A percentile compares a stretch with the other conserved stretches of the same genome.
phyloP scores from a whole-genome alignment of 2,113 vertebrate genomes.

The Lampris megalopsis region DNA sequence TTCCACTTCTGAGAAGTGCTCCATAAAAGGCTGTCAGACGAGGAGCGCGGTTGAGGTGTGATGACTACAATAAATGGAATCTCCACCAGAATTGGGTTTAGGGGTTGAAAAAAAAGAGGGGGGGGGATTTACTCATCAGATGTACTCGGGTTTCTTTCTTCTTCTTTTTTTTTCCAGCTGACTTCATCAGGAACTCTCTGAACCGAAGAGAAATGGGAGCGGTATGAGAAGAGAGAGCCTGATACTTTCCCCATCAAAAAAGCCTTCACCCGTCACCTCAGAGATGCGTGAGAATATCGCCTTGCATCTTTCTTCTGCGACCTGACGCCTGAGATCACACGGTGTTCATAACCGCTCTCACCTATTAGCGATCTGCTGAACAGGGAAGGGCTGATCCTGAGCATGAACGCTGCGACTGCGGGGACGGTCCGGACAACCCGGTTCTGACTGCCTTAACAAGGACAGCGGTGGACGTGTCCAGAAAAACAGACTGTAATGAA shows the following conservation, averaged over 20 bases:
- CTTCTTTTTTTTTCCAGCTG: constrained; percentile 53
- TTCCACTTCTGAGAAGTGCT: constrained; percentile 56
- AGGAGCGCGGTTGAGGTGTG: constrained; percentile 59
- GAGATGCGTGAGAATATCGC: constrained; percentile 39
- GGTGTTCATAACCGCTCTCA: constrained; percentile 36
- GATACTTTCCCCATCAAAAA: constrained; percentile 29
- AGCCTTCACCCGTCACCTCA: constrained; percentile 20
- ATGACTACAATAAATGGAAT: constrained; percentile 65
- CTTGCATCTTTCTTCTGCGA: constrained; percentile 37
- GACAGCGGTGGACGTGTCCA: constrained; percentile 26
- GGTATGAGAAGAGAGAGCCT: constrained; percentile 11
- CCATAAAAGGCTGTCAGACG: constrained; percentile 40
- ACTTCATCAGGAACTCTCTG: constrained; percentile 48
- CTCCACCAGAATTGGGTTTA: constrained; percentile 67
- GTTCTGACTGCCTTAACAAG: constrained; percentile 11
- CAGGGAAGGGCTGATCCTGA: constrained; percentile 53
- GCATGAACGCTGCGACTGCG: constrained; percentile 47
- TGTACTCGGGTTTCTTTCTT: constrained; percentile 26
- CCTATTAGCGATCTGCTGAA: constrained; percentile 46
- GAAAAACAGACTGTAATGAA: constrained; percentile 3
- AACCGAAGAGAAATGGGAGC: constrained; percentile 29
- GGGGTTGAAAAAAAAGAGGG: constrained; percentile 43
- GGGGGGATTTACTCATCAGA: constrained; percentile 60
- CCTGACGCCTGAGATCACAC: constrained; percentile 50
- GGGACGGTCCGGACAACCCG: constrained; percentile 34